These are phyloP conservation scores for Smittia sp. DNA, from an alignment of 2,888 invertebrate species.

Conservation along the genomic window DNA sequence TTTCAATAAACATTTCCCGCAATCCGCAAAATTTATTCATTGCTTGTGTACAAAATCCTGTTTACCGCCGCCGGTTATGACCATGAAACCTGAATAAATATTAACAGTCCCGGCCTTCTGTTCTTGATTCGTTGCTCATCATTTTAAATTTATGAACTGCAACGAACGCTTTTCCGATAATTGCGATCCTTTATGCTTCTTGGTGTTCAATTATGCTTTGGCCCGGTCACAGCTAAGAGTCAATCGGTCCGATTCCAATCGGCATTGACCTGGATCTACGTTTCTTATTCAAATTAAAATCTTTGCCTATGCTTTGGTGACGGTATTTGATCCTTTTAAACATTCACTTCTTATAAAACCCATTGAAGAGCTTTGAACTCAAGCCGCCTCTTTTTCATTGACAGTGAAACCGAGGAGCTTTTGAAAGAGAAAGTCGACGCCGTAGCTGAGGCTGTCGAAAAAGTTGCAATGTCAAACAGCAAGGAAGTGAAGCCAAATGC, in stretches of 20 bases:
- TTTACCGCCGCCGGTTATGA: no score
- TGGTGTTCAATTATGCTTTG: no score
- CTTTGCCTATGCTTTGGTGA: neutral
- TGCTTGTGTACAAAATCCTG: neutral
- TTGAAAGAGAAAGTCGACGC: neutral
- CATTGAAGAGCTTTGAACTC: no score
- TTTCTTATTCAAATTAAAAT: neutral
- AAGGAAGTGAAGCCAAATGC: conserved; percentile 31
- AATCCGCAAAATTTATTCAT: neutral
- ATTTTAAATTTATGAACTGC: no score
- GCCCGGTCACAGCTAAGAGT: no score
- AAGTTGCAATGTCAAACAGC: conserved; percentile 39
- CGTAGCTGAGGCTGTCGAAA: neutral
- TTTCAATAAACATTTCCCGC: neutral
- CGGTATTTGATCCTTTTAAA: neutral
- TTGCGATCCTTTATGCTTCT: no score
- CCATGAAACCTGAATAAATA: no score
- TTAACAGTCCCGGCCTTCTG: neutral
- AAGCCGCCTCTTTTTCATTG: neutral
- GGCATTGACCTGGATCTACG: no score
- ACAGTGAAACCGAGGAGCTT: conserved; percentile 9
- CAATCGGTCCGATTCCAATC: no score
- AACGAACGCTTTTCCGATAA: no score
- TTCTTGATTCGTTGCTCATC: no score
- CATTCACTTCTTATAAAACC: neutral